Evolutionary conservation across 2,797 vertebrate genomes (phyloP), one percentile per base, ranked within the genome.

Genomic region (Picus viridis): DNA sequence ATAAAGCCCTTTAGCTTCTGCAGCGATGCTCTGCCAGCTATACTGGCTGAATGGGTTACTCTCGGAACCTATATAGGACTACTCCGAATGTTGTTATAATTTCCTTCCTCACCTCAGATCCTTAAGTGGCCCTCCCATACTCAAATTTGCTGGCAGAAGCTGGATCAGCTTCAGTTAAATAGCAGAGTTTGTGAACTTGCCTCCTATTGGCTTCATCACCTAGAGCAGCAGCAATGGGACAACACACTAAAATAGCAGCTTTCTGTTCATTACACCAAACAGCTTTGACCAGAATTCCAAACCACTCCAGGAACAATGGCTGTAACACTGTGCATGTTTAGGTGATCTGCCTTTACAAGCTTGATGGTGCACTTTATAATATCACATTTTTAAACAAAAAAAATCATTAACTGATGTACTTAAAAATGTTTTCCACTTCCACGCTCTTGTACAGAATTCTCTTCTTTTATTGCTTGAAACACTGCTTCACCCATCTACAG

Each of bases 21-120:
- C 91, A 83, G 22, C 61, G 82, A 91, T 41, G 62, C 72, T 64
- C 18, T 85, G 87, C 87, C 72, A 89, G 89, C 87, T 22, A 65
- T 1, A 27, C 82, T 3, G 34, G 36, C 53, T 93, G 95, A 88
- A 74, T 14, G 90, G 61, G 75, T 49, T 22, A 63, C 81, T 82
- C 72, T 30, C 79, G 56, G 70, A 96, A 89, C 27, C 39, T 17
- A 61, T 29, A 69, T 2, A 30, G 36, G 41, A 27, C 77, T 88
- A n/a, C 59, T 89, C 59, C n/a, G 68, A 92, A 81, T 0, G 0
- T 72, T 70, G 59, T 53, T 79, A 1, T 6, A 89, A 93, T 74
- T 90, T 92, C 80, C 90, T 91, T 91, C 86, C 88, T 88, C 68
- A 69, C 53, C 63, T 91, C 88, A 88, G 92, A 70, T 43, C 41